Evolutionary conservation across 2,113 vertebrate genomes (phyloP).

Genomic region (Sciurus niger): DNA sequence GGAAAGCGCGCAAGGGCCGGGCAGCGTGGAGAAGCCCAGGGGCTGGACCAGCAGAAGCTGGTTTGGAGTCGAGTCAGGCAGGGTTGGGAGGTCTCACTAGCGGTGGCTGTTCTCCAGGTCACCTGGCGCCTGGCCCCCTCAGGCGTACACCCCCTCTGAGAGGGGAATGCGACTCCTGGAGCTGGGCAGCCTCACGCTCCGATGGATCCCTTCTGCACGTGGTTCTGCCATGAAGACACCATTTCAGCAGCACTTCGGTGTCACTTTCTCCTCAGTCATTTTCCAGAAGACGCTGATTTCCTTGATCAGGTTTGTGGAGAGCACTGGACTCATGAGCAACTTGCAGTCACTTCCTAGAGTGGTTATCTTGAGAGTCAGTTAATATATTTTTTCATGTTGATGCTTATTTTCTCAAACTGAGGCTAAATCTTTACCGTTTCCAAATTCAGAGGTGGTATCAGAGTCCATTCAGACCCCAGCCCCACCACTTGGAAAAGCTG

Average conservation of each 20-base stretch:
- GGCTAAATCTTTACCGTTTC: neutral
- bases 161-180: no score
- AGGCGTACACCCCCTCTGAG: rapidly evolving
- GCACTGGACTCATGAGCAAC: neutral
- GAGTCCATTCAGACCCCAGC: neutral
- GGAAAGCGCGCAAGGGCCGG: neutral
- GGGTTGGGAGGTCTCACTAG: neutral
- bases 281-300: neutral
- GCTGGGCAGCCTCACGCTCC: no score
- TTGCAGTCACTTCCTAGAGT: neutral
- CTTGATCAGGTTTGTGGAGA: neutral
- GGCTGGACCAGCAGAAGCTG: neutral
- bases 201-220: rapidly evolving
- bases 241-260: rapidly evolving
- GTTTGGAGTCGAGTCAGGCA: neutral
- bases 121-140: neutral
- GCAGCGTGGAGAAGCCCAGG: neutral
- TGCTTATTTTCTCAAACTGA: neutral
- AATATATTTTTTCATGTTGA: neutral
- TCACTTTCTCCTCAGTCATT: neutral
- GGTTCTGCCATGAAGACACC: rapidly evolving
- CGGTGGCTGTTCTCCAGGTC: neutral
- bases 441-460: neutral
- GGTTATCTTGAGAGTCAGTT: neutral
- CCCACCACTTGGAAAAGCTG: neutral